phyloP scores from a whole-genome alignment of 2,113 vertebrate genomes.

The Entomyzon cyanotis region DNA sequence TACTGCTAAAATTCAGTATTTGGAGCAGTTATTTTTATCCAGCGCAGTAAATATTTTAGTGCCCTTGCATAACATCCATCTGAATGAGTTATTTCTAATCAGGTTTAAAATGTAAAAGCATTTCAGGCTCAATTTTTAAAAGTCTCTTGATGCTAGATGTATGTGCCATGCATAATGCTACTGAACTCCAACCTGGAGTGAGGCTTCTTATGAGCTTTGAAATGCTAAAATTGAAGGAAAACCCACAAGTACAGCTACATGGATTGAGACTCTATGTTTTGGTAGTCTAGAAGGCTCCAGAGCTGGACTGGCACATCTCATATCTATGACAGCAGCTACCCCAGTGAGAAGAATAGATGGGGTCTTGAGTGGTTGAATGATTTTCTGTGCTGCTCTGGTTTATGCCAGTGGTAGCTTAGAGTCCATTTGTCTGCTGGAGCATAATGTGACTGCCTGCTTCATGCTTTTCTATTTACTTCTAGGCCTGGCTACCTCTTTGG shows the following conservation, averaged over 20 bases:
- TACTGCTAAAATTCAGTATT: conserved; percentile 22
- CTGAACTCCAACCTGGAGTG: neutral
- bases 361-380: neutral
- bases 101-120: conserved; percentile 50
- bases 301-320: neutral
- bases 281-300: neutral
- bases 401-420: neutral
- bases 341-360: neutral
- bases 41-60: conserved; percentile 57
- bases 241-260: neutral
- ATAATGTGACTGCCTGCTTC: neutral
- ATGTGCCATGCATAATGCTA: neutral
- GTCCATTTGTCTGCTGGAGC: neutral
- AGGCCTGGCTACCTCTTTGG: neutral
- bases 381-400: neutral
- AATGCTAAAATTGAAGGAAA: neutral
- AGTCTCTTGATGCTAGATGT: conserved; percentile 30
- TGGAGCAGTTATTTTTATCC: conserved; percentile 62
- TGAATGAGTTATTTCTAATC: conserved; percentile 60
- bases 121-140: conserved; percentile 45
- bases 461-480: neutral
- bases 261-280: neutral
- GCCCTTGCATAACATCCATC: conserved; percentile 54
- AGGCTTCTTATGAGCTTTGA: neutral
- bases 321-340: neutral